Evolutionary conservation across 2,888 invertebrate species (phyloP).

Genomic region (Megastigmus dorsalis): DNA sequence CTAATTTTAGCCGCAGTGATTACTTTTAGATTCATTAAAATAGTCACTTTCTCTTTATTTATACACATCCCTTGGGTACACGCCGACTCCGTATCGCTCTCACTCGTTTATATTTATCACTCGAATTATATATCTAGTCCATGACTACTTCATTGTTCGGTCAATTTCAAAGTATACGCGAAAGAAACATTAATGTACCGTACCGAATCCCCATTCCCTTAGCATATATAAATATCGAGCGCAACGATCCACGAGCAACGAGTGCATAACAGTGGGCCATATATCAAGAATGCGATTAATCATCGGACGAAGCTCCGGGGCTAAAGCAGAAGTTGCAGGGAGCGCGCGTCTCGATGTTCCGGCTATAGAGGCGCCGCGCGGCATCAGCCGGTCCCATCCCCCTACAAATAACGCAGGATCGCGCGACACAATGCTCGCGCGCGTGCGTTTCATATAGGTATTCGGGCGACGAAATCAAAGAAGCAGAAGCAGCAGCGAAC

Average conservation of each 20-base stretch:
- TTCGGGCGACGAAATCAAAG: background rate
- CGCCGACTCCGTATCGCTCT: constrained; percentile 30
- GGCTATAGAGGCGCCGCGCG: no score
- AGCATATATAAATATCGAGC: background rate
- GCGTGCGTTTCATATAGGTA: no score
- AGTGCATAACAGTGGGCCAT: no score
- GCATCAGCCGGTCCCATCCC: no score
- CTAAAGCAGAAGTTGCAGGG: no score
- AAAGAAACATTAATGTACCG: background rate
- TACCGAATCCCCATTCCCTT: background rate
- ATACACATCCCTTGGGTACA: constrained; percentile 11
- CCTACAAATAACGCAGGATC: background rate
- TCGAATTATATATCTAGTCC: no score
- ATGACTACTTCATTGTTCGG: background rate
- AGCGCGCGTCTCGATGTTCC: no score
- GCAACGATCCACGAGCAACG: no score
- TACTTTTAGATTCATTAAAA: constrained; percentile 47
- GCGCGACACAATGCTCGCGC: no score
- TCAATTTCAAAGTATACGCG: background rate
- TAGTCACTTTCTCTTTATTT: constrained; percentile 37
- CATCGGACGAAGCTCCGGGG: no score
- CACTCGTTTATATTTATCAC: no score
- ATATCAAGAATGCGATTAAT: no score
- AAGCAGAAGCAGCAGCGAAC: background rate
- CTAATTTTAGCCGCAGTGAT: constrained; percentile 38